Evolutionary conservation across 1,140 invertebrate genomes (phyloP), one percentile per base, ranked within the genome.

Genomic region (Aphaenogaster rudis): DNA sequence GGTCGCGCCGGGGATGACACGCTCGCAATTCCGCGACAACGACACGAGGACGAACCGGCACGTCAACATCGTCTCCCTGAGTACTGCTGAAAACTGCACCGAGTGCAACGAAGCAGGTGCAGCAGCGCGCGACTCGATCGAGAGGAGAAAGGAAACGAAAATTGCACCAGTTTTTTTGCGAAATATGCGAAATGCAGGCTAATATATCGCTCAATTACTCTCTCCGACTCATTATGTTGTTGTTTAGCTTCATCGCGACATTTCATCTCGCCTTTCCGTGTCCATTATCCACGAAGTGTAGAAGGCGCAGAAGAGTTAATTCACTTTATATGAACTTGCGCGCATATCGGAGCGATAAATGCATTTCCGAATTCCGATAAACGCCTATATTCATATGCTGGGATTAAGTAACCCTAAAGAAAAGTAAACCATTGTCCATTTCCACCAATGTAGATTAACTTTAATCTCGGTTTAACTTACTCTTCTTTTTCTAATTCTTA

Each of bases 41-140:
- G 82, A 64, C 17, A 67, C 69, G 9, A 94, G 90, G 78, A 92
- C 5, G n/a, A 86, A 21, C 1, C 92, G 90, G 59, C 82, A 86
- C 36, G 82, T 87, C 0, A 66, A 78, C 8, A 91, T 52, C 8
- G 77, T 72, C n/a, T 21, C 9, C 42, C 0, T 42, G n/a, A 67
- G 28, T 28, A 28, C 28, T 28, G 28, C 28, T 28, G 28, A 28
- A 28, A 28, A 28, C 28, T 28, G 28, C 28, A 28, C 28, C 28
- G 28, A 28, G 28, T 28, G 28, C 28, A 28, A 28, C 28, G 28
- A 28, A 28, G 28, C 28, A 28, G 28, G 28, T 28, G 28, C 57
- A 11, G 9, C 21, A 59, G 21, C 21, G 9, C 63, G 36, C 33
- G 15, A 64, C 33, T 8, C 33, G n/a, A 21, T 57, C 7, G 4